Evolutionary conservation across 2,888 invertebrate genomes (phyloP).

Genomic region (Lymantria monacha): DNA sequence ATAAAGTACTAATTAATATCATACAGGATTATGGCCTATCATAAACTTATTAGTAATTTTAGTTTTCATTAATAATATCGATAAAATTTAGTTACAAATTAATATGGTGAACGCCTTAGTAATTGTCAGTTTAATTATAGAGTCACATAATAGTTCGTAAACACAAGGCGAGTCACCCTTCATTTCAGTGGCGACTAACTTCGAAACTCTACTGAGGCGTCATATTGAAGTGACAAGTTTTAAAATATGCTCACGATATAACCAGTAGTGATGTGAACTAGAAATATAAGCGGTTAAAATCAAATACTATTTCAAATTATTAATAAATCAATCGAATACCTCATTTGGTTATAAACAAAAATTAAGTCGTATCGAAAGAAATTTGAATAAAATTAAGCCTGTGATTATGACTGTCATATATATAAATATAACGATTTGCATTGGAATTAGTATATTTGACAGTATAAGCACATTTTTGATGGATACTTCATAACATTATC

Average conservation of each 20-base stretch:
- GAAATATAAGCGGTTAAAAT: conserved; percentile 22
- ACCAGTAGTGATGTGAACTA: conserved; percentile 38
- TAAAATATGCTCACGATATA: conserved; percentile 67
- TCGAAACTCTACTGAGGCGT: conserved; percentile 57
- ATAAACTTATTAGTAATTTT: too few species aligned
- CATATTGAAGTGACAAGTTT: conserved; percentile 76
- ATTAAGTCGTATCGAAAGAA: conserved; percentile 17
- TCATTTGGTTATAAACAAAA: conserved; percentile 7
- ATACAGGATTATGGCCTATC: too few species aligned
- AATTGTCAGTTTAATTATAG: conserved; percentile 39
- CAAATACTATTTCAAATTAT: conserved; percentile 2
- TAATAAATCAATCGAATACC: conserved; percentile 9
- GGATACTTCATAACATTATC: conserved; percentile 18
- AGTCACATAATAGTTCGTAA: conserved; percentile 50
- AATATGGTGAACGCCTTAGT: conserved; percentile 27
- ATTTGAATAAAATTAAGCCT: conserved; percentile 11
- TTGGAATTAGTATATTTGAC: conserved; percentile 21
- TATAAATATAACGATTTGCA: conserved; percentile 22
- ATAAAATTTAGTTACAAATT: conserved; percentile 9
- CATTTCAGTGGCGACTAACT: conserved; percentile 67
- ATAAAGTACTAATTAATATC: too few species aligned
- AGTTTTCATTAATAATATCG: too few species aligned
- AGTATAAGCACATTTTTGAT: conserved; percentile 13
- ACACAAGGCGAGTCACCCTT: conserved; percentile 60
- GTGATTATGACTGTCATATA: conserved; percentile 5